Base-by-base conservation (phyloP, 2,888 invertebrate species). In the Ptilodon capucinus region DNA sequence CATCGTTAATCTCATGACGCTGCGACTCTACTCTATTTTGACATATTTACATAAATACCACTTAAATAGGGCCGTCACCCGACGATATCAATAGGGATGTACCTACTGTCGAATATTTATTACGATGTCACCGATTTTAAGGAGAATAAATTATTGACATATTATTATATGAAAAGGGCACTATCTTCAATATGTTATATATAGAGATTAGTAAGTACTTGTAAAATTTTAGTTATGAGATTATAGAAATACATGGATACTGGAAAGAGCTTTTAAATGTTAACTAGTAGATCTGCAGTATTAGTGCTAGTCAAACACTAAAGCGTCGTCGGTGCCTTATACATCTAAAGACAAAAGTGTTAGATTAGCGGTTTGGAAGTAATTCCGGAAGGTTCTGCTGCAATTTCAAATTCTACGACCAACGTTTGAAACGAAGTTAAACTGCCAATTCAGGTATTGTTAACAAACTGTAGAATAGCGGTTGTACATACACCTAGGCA, bases 1-100 rank as follows among this genome's bases (percentile, higher is more conserved):
- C 69, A 66, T 77, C 77, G 74, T 80, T 79, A 78, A 80, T 80
- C 76, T 76, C 52, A 41, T 71, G 73, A 77, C 71, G 72, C 59
- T 65, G 70, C 65, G 57, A 54, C 44, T 58, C 54, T 68, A 73
- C 64, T 72, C 64, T 71, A 73, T 68, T 72, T 66, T 67, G 72
- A 70, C 71, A 69, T 75, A 76, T 76, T 74, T 74, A 76, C 76
- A 72, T 76, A 76, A 76, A 76, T 71, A 74, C 64, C 69, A 71
- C 74, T 74, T 70, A 72, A 68, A 68, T 68, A 64, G 64, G 49
- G 61, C 62, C 64, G 68, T 67, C 67, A 64, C 57, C 57, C 60
- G 47, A 46, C 51, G 54, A 51, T 54, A 47, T 54, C 57, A 57
- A 57, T 59, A 57, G 28, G 46, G 19, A 11, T 18, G 34, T 48